Evolutionary conservation across 2,888 invertebrate species (phyloP).

Genomic region (Parelbella ahira): DNA sequence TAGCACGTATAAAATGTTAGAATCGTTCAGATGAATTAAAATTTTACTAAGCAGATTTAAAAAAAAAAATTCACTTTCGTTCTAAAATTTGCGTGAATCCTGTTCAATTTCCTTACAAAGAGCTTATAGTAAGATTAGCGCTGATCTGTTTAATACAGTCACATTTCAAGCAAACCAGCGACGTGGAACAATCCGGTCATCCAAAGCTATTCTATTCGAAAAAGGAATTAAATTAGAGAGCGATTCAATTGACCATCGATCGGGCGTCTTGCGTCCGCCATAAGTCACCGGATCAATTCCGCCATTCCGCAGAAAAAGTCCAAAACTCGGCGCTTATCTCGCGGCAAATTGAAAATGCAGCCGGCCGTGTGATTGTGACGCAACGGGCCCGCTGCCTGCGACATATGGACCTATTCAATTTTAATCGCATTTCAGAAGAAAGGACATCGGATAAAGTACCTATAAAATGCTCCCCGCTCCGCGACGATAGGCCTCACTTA

Average conservation of each 20-base stretch:
- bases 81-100: no score
- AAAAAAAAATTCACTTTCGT: no score
- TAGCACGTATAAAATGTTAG: no score
- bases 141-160: constrained; percentile 1
- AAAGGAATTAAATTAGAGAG: constrained; percentile 47
- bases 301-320: constrained; percentile 73
- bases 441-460: constrained; percentile 75
- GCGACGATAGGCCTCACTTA: constrained; percentile 62
- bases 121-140: neutral
- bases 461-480: constrained; percentile 61
- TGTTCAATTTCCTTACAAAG: neutral
- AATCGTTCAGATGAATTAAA: no score
- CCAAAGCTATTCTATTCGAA: constrained; percentile 24
- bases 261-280: constrained; percentile 61
- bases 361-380: constrained; percentile 77
- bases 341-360: constrained; percentile 79
- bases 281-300: constrained; percentile 79
- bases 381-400: constrained; percentile 65
- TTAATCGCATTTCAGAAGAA: constrained; percentile 80
- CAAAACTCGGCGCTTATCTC: constrained; percentile 76
- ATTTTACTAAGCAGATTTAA: no score
- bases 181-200: constrained; percentile 20
- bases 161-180: constrained; percentile 15
- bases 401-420: constrained; percentile 80
- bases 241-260: constrained; percentile 65